These are phyloP conservation scores for Diploptera punctata DNA, from an alignment of 2,888 invertebrate genomes.

Conservation along the genomic window DNA sequence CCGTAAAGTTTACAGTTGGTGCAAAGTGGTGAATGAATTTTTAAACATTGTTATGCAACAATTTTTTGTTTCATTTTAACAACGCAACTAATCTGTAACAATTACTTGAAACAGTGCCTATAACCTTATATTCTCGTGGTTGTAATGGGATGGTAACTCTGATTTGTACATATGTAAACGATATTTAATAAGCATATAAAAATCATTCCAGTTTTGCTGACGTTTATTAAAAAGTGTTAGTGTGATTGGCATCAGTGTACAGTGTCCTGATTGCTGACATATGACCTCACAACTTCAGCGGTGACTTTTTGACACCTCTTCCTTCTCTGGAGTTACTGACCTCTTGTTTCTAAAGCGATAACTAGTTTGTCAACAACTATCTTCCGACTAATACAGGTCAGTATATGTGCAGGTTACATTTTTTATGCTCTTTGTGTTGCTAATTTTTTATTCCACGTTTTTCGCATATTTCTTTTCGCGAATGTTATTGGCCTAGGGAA, in stretches of 20 bases:
- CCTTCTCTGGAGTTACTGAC: neutral
- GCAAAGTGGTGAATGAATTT: neutral
- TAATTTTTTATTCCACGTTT: too few species aligned
- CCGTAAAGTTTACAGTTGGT: too few species aligned
- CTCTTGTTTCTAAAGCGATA: neutral
- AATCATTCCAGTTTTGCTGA: conserved; percentile 1
- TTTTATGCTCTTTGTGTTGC: too few species aligned
- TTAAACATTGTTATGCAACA: conserved; percentile 3
- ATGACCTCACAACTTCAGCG: neutral
- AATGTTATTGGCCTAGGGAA: neutral
- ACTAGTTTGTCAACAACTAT: neutral
- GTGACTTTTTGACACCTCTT: too few species aligned
- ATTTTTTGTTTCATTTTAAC: too few species aligned
- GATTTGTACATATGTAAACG: neutral
- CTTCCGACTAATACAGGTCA: conserved; percentile 4
- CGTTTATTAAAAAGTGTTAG: neutral
- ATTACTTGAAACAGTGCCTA: too few species aligned
- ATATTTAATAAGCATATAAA: neutral
- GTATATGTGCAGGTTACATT: too few species aligned
- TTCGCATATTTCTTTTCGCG: too few species aligned
- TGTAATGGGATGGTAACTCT: neutral
- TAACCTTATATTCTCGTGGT: neutral
- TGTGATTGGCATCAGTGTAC: neutral
- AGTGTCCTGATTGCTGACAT: neutral
- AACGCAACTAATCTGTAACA: too few species aligned